Evolutionary conservation across 2,797 vertebrate species (phyloP).

Genomic region (Phalanger gymnotis): DNA sequence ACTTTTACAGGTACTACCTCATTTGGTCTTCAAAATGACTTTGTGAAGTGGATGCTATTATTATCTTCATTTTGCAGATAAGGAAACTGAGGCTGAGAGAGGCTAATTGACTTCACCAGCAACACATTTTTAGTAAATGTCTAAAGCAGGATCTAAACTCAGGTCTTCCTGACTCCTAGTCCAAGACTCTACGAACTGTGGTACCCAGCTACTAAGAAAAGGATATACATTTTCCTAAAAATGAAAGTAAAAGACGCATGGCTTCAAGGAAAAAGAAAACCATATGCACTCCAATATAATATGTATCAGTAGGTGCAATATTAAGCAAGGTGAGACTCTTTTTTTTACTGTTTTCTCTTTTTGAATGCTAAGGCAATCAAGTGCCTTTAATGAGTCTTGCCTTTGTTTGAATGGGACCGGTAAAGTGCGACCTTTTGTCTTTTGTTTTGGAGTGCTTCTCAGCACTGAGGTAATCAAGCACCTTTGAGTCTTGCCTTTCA

Average conservation of each 20-base stretch:
- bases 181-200: not conserved
- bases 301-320: too few relatives aligned
- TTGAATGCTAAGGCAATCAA: too few relatives aligned
- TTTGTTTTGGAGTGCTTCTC: too few relatives aligned
- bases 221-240: not conserved
- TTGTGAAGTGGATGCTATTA: not conserved
- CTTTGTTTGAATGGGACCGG: too few relatives aligned
- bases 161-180: not conserved
- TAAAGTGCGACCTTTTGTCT: too few relatives aligned
- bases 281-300: not conserved
- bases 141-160: not conserved
- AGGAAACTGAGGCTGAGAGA: not conserved
- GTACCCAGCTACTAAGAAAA: not conserved
- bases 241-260: not conserved
- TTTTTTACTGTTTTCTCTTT: too few relatives aligned
- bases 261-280: not conserved
- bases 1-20: not conserved
- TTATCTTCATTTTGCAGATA: not conserved
- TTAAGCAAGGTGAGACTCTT: too few relatives aligned
- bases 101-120: not conserved
- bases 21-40: not conserved
- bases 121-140: not conserved
- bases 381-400: too few relatives aligned
- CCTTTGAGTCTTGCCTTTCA: too few relatives aligned
- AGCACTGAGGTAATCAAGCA: too few relatives aligned